These are phyloP conservation scores for Pararge aegeria DNA, from an alignment of 1,140 invertebrate species.

Conservation along the genomic window DNA sequence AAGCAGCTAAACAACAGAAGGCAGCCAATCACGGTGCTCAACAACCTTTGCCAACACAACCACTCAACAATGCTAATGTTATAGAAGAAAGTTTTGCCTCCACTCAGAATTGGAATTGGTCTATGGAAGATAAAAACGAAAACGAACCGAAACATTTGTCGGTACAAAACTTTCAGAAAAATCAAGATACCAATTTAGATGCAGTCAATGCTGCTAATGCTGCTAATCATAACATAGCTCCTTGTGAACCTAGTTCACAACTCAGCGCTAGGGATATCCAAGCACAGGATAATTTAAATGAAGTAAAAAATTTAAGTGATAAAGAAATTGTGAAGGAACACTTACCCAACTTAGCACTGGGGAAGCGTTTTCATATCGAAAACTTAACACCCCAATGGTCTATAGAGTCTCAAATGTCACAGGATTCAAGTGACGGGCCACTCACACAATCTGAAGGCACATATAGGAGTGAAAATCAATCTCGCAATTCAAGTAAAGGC, in stretches of 20 bases:
- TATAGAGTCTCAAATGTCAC: constrained; percentile 82
- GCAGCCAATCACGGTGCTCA: constrained; percentile 29
- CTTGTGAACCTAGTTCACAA: constrained; percentile 24
- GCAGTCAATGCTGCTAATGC: constrained; percentile 24
- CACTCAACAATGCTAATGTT: constrained; percentile 69
- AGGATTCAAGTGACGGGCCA: constrained; percentile 81
- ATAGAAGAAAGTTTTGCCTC: constrained; percentile 73
- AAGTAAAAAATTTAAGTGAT: constrained; percentile 65
- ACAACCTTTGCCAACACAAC: constrained; percentile 29
- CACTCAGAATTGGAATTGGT: constrained; percentile 73
- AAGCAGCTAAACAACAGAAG: constrained; percentile 62
- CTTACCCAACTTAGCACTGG: constrained; percentile 63
- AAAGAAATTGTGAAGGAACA: constrained; percentile 63
- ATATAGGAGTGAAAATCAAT: constrained; percentile 80
- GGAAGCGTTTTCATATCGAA: constrained; percentile 69
- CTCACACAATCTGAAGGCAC: constrained; percentile 80
- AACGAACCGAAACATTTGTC: constrained; percentile 25
- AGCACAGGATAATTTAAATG: constrained; percentile 38
- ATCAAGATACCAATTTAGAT: constrained; percentile 19
- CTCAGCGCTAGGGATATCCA: constrained; percentile 32
- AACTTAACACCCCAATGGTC: constrained; percentile 82
- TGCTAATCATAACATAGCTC: constrained; percentile 19
- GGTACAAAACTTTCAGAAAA: constrained; percentile 5
- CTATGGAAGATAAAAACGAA: constrained; percentile 63
- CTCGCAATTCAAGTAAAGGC: constrained; percentile 78